These are phyloP conservation scores for Rhinopomastus cyanomelas DNA, from an alignment of 2,113 vertebrate genomes.

Conservation along the genomic window DNA sequence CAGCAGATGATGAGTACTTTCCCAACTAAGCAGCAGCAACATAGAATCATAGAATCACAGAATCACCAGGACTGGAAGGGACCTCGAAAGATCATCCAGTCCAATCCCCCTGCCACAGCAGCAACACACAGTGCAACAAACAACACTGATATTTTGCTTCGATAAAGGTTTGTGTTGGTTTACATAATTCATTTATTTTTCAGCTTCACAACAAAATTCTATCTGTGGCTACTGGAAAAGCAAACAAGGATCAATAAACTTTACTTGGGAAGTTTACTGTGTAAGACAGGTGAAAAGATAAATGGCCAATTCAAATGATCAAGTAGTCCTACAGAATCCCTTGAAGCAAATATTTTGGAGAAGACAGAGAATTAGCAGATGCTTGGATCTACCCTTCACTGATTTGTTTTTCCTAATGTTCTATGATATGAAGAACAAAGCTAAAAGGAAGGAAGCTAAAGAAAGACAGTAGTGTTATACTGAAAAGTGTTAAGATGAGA, in stretches of 20 bases:
- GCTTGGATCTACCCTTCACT: neutral
- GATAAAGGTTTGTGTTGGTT: neutral
- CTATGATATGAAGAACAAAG: neutral
- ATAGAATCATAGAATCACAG: no score
- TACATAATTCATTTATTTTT: neutral
- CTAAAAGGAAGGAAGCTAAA: neutral
- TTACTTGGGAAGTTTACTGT: neutral
- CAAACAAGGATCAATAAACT: neutral
- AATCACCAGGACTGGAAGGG: no score
- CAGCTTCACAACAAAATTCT: neutral
- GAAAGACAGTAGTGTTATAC: neutral
- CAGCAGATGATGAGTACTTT: neutral
- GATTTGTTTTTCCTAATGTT: neutral
- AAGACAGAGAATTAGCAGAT: neutral
- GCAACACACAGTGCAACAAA: neutral
- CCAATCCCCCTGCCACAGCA: no score
- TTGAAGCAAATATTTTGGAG: neutral
- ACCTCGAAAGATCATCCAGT: no score
- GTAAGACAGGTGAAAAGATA: neutral
- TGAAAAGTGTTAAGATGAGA: neutral
- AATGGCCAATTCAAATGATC: rapidly evolving
- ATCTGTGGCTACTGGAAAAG: neutral
- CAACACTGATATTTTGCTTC: neutral
- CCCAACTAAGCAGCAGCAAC: neutral
- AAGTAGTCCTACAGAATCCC: neutral